Evolutionary conservation across 1,140 invertebrate genomes (phyloP).

Genomic region (Mesaphorura yosii): DNA sequence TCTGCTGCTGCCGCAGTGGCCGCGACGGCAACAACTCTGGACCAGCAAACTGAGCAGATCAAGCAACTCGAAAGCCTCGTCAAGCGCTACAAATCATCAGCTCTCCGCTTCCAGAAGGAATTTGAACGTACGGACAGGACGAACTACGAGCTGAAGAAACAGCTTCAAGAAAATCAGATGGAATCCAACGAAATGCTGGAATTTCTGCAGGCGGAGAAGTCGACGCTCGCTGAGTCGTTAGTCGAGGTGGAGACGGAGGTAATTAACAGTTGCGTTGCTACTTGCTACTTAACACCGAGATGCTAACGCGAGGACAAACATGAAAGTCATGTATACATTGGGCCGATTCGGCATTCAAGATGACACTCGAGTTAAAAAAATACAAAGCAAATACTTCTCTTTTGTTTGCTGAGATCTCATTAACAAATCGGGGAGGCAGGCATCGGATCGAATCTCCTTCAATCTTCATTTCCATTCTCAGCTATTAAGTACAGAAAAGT

Average conservation of each 20-base stretch:
- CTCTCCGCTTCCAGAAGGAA: constrained; percentile 21
- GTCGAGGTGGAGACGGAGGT: constrained; percentile 60
- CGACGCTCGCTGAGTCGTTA: constrained; percentile 55
- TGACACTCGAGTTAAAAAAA: no score
- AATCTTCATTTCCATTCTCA: no score
- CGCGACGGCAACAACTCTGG: not conserved
- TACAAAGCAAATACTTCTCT: no score
- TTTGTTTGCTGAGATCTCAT: no score
- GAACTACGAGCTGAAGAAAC: constrained; percentile 45
- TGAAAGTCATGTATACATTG: no score
- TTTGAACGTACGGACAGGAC: constrained; percentile 23
- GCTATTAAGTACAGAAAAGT: no score
- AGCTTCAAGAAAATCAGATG: constrained; percentile 54
- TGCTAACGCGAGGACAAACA: no score
- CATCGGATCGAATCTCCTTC: no score
- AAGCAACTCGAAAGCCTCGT: constrained; percentile 13
- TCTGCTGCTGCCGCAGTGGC: no score
- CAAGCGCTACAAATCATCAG: constrained; percentile 13
- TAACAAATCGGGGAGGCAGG: no score
- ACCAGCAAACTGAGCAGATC: constrained; percentile 19
- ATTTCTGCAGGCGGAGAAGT: constrained; percentile 64
- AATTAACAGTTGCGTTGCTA: constrained; percentile 3
- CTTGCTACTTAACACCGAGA: not conserved
- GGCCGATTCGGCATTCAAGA: no score
- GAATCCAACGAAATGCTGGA: constrained; percentile 62